A percentile compares a stretch with the other conserved stretches of the same genome.
Evolutionary conservation across 2,113 vertebrate species (phyloP).

Genomic region (Australoheros scitulus): DNA sequence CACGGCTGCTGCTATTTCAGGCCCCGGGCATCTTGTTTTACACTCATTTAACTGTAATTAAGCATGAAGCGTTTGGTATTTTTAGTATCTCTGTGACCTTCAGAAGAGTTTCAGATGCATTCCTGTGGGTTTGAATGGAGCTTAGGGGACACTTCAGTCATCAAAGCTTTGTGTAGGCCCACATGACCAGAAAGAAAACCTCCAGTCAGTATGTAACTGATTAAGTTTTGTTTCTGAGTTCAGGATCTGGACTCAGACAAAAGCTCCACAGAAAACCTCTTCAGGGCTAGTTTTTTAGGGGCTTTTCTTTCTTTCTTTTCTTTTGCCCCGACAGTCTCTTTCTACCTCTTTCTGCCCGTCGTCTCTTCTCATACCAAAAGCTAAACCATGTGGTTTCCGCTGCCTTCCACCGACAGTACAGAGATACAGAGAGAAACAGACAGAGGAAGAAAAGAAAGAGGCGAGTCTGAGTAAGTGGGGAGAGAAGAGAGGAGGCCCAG

Average conservation of each 20-base stretch:
- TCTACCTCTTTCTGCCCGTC: constrained; percentile 36
- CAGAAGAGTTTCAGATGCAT: background rate
- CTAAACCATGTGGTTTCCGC: constrained; percentile 76
- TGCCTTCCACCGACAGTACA: constrained; percentile 71
- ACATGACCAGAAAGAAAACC: background rate
- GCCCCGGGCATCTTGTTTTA: background rate
- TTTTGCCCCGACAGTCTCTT: constrained; percentile 14
- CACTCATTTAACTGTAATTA: background rate
- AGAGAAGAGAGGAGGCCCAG: constrained; percentile 17
- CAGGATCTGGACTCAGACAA: background rate
- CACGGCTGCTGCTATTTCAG: background rate
- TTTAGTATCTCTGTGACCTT: constrained; percentile 14
- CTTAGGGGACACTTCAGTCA: background rate
- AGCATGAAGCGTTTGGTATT: background rate
- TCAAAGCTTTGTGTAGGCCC: background rate
- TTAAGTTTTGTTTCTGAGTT: background rate
- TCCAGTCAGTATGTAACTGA: background rate
- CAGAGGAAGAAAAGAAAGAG: constrained; percentile 1
- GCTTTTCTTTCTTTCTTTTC: background rate
- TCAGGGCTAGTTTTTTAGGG: background rate
- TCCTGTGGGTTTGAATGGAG: background rate
- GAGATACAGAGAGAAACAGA: constrained; percentile 23
- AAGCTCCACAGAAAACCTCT: background rate
- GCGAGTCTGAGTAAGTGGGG: constrained; percentile 21
- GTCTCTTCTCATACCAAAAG: constrained; percentile 38